phyloP scores from a whole-genome alignment of 2,888 invertebrate species.

The Dione juno region DNA sequence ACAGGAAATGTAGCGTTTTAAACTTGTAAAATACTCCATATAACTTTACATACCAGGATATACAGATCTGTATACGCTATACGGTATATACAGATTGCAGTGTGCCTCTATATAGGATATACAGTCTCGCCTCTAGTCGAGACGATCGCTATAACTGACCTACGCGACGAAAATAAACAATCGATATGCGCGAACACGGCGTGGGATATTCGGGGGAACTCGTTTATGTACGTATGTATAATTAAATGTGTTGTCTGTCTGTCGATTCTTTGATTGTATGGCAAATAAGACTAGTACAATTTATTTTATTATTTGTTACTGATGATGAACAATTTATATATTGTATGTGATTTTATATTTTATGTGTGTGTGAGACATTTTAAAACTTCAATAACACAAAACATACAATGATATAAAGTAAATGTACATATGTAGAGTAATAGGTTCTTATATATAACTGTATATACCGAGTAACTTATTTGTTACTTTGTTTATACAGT shows the following conservation, averaged over 20 bases:
- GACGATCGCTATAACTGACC: slow-evolving; percentile 43
- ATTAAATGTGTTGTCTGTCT: neutral
- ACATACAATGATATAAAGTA: too few relatives aligned
- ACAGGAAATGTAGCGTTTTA: too few relatives aligned
- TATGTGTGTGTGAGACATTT: too few relatives aligned
- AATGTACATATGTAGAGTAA: too few relatives aligned
- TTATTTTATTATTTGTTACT: neutral
- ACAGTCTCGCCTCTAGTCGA: slow-evolving; percentile 22
- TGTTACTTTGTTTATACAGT: too few relatives aligned
- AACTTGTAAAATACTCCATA: too few relatives aligned
- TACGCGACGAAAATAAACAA: slow-evolving; percentile 45
- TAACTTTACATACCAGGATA: too few relatives aligned
- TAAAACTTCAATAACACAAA: too few relatives aligned
- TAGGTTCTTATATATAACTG: too few relatives aligned
- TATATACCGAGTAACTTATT: too few relatives aligned
- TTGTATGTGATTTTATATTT: too few relatives aligned
- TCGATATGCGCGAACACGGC: slow-evolving; percentile 41
- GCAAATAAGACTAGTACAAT: neutral
- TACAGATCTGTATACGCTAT: neutral
- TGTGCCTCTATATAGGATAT: slow-evolving; percentile 3
- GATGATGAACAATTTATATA: too few relatives aligned
- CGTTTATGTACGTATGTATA: neutral
- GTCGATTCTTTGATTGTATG: neutral
- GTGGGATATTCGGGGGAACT: neutral
- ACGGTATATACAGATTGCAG: neutral